Evolutionary conservation across 2,888 invertebrate species (phyloP).

Genomic region (Sarcophaga caerulescens): DNA sequence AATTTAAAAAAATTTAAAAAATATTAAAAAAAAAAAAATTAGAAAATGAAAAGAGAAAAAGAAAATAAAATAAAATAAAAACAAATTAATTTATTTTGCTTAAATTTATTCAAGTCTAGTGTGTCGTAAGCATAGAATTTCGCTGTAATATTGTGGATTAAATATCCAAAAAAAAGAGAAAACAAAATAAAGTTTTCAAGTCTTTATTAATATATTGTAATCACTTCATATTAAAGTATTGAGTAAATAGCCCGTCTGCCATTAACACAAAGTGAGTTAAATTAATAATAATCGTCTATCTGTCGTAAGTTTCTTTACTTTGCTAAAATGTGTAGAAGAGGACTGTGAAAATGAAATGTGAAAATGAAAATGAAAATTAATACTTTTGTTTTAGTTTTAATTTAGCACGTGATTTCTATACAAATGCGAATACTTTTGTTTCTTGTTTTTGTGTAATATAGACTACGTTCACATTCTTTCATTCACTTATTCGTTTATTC

Average conservation of each 20-base stretch:
- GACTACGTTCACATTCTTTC: background rate
- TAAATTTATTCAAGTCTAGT: background rate
- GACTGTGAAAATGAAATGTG: background rate
- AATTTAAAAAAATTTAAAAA: background rate
- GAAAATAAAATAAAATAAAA: background rate
- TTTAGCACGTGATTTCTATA: constrained; percentile 24
- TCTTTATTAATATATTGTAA: background rate
- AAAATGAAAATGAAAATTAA: background rate
- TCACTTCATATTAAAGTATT: background rate
- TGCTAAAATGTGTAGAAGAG: too few species aligned
- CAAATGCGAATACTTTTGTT: background rate
- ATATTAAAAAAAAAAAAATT: background rate
- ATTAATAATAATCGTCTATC: background rate
- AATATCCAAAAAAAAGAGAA: too few species aligned
- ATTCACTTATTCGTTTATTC: background rate
- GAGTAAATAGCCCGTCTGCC: background rate
- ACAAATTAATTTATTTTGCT: background rate
- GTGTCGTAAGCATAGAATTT: background rate
- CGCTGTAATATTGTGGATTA: too few species aligned
- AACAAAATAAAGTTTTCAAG: background rate
- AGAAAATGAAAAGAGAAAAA: background rate
- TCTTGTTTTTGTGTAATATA: background rate
- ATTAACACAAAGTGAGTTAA: background rate
- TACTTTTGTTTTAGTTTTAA: constrained; percentile 6
- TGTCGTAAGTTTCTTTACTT: constrained; percentile 2